Conservation (phyloP, 2,113 vertebrate genomes). For the Oncorhynchus nerka region DNA sequence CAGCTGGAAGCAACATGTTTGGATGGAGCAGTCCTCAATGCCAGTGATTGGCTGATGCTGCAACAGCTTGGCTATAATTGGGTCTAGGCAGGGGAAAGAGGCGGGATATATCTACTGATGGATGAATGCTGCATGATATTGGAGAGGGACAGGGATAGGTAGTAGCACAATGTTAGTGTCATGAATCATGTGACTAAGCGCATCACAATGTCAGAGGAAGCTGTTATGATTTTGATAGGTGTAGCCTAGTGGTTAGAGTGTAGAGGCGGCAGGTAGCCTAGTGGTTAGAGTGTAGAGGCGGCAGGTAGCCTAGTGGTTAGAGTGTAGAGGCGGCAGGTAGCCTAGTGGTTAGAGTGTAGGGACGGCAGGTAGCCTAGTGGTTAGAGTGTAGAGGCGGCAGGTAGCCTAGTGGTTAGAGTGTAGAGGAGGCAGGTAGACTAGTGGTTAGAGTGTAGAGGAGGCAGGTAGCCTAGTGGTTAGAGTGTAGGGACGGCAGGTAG, state of each 20-base stretch:
- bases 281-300: too few species aligned
- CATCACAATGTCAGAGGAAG: constrained; percentile 20
- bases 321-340: too few species aligned
- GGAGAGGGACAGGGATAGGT: constrained; percentile 33
- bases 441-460: too few species aligned
- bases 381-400: too few species aligned
- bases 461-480: too few species aligned
- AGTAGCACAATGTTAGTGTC: constrained; percentile 52
- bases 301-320: too few species aligned
- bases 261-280: too few species aligned
- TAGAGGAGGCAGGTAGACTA: too few species aligned
- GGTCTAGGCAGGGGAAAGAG: constrained; percentile 48
- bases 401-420: too few species aligned
- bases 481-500: too few species aligned
- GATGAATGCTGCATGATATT: constrained; percentile 37
- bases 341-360: too few species aligned
- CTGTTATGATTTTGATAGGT: constrained; percentile 13
- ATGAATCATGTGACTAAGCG: constrained; percentile 29
- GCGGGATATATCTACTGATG: constrained; percentile 36
- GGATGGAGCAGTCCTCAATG: constrained; percentile 64
- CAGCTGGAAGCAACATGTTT: constrained; percentile 57
- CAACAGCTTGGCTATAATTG: constrained; percentile 62
- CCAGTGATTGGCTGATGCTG: constrained; percentile 63
- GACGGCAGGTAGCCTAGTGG: too few species aligned
- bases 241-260: background rate